Evolutionary conservation across 2,113 vertebrate genomes (phyloP).

Genomic region (Dryoscopus gambensis): DNA sequence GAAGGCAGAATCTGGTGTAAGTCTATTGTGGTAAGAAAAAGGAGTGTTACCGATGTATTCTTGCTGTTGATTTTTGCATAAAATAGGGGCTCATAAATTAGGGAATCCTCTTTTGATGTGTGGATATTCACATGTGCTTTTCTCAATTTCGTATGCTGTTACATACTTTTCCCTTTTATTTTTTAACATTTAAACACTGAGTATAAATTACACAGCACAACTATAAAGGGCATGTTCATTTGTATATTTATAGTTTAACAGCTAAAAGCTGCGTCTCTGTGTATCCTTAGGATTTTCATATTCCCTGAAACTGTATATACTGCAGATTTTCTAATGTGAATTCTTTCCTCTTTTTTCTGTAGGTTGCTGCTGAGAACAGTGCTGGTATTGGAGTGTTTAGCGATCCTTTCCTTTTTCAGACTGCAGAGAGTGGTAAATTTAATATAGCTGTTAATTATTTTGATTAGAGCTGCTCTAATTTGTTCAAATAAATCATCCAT

Average conservation of each 20-base stretch:
- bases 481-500: not conserved
- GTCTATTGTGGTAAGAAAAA: not conserved
- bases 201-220: not conserved
- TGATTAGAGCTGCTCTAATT: not conserved
- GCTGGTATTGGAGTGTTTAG: slow-evolving; percentile 86
- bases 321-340: not conserved
- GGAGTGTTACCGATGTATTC: not conserved
- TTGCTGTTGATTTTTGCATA: not conserved
- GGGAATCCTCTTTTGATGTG: not conserved
- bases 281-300: not conserved
- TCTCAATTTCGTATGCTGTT: not conserved
- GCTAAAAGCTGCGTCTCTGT: not conserved
- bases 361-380: slow-evolving; percentile 90
- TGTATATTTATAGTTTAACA: not conserved
- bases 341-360: slow-evolving; percentile 23
- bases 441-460: not conserved
- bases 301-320: not conserved
- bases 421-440: slow-evolving; percentile 90
- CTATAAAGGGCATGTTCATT: not conserved
- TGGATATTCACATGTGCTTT: not conserved
- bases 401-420: slow-evolving; percentile 88
- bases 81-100: not conserved
- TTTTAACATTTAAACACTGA: not conserved
- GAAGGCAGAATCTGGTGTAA: not conserved
- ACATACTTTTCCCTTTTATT: not conserved